Percentiles rank a stretch among this genome's conserved stretches.
Conservation (phyloP, 2,113 vertebrate genomes). For the Xerus inauris region DNA sequence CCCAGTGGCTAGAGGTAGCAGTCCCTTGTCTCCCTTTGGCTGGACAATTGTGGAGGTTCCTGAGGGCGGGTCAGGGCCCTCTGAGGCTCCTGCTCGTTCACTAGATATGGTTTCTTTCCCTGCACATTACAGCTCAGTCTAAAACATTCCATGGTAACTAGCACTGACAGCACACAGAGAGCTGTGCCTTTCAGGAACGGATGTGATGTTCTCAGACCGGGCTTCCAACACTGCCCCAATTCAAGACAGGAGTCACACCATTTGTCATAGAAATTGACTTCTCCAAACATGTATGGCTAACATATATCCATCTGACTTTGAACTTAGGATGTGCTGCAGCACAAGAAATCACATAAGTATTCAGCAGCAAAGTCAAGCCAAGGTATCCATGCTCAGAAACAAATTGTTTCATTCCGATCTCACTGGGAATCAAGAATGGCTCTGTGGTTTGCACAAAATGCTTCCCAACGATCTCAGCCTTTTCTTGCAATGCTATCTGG, state of each 20-base stretch:
- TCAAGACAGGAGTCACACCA: slow-evolving; percentile 3
- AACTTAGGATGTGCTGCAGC: slow-evolving; percentile 40
- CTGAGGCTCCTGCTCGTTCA: too few species aligned
- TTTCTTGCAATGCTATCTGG: neutral
- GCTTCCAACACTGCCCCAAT: slow-evolving; percentile 16
- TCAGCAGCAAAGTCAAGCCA: slow-evolving; percentile 53
- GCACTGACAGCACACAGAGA: neutral
- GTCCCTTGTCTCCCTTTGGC: too few species aligned
- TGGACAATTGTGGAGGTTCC: too few species aligned
- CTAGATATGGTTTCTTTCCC: neutral
- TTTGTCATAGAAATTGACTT: slow-evolving; percentile 56
- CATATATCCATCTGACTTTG: slow-evolving; percentile 61
- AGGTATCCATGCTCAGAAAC: neutral
- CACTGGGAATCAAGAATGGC: slow-evolving; percentile 3
- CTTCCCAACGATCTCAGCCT: neutral
- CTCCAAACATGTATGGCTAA: neutral
- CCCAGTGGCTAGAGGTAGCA: too few species aligned
- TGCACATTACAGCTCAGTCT: neutral
- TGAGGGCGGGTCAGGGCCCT: too few species aligned
- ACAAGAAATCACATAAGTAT: slow-evolving; percentile 57
- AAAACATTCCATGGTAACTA: neutral
- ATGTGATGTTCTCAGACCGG: neutral
- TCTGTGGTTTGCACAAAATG: neutral
- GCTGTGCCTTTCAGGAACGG: neutral
- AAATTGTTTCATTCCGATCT: slow-evolving; percentile 56